Evolutionary conservation across 2,797 vertebrate species (phyloP), one percentile per base, ranked within the genome.

Genomic region (Syngnathus acus): DNA sequence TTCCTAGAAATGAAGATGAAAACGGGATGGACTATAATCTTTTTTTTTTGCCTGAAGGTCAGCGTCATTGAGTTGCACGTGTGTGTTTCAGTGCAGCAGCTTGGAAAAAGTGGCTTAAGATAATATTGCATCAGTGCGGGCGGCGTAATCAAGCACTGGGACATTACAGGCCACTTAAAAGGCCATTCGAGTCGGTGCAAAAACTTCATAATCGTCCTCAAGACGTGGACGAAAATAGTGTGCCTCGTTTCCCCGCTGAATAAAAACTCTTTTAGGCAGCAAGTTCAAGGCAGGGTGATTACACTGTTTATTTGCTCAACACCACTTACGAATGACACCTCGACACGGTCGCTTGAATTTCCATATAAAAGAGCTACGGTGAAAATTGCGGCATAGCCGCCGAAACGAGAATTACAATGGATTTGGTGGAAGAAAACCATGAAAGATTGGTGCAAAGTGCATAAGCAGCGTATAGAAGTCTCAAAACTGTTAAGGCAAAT

Each of bases 1-100:
- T 88, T 89, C 82, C 83, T 86, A 78, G 80, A 89, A 88, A 86
- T 69, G 80, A 73, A 85, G 89, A 88, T 84, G 65, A 77, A 85
- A 86, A 83, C 72, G 21, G 69, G 75, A 84, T 74, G 40, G 65
- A 69, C 74, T 65, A 66, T 82, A 57, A 75, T 63, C 14, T 72
- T 55, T 74, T 66, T 54, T 75, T 72, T 65, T 61, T 78, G 69
- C 68, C 66, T 85, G 84, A 90, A 90, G 86, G 87, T 88, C 85
- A 82, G 53, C 23, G 48, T 74, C 65, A 70, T 11, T 48, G 47
- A 64, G 51, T 79, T 72, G 42, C 9, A 10, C 48, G 45, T 70
- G 32, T 62, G 64, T 39, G 39, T 43, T 26, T 40, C 54, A 60
- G 38, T 59, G 23, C 4, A 0, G 38, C 43, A 54, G 50, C 53